Evolutionary conservation across 2,888 invertebrate genomes (phyloP).

Genomic region (Bugula neritina): DNA sequence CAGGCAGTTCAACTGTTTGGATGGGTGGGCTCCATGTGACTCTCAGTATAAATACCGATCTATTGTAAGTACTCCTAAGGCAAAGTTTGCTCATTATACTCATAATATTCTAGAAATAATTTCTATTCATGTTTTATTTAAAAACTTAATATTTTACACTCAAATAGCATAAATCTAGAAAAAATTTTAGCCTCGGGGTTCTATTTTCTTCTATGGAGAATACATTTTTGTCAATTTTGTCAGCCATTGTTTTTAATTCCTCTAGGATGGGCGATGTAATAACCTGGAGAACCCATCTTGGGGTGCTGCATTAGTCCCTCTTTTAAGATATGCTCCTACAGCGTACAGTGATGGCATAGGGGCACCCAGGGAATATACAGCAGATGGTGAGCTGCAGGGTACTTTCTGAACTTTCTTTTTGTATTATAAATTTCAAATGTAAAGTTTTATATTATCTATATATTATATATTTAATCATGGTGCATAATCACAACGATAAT

Average conservation of each 20-base stretch:
- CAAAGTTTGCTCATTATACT: neutral
- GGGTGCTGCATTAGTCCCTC: slow-evolving; percentile 4
- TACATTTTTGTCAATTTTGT: too few relatives aligned
- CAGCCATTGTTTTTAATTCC: too few relatives aligned
- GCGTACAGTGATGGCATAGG: slow-evolving; percentile 5
- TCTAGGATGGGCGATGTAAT: slow-evolving; percentile 18
- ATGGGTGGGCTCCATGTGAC: slow-evolving; percentile 26
- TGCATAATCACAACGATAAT: too few relatives aligned
- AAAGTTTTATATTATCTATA: too few relatives aligned
- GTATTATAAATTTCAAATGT: too few relatives aligned
- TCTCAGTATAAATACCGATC: slow-evolving; percentile 1
- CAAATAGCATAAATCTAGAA: too few relatives aligned
- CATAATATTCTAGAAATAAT: neutral
- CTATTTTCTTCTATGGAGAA: too few relatives aligned
- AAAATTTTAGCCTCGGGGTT: too few relatives aligned
- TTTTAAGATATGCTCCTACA: neutral
- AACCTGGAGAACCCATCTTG: slow-evolving; percentile 17
- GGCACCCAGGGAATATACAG: neutral
- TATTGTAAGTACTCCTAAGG: neutral
- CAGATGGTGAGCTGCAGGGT: slow-evolving; percentile 14
- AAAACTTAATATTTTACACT: too few relatives aligned
- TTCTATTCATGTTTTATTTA: neutral
- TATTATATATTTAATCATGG: too few relatives aligned
- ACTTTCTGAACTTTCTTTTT: too few relatives aligned
- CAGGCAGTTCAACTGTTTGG: slow-evolving; percentile 1